Evolutionary conservation across 2,888 invertebrate species (phyloP).

Genomic region (Elysia crispata): DNA sequence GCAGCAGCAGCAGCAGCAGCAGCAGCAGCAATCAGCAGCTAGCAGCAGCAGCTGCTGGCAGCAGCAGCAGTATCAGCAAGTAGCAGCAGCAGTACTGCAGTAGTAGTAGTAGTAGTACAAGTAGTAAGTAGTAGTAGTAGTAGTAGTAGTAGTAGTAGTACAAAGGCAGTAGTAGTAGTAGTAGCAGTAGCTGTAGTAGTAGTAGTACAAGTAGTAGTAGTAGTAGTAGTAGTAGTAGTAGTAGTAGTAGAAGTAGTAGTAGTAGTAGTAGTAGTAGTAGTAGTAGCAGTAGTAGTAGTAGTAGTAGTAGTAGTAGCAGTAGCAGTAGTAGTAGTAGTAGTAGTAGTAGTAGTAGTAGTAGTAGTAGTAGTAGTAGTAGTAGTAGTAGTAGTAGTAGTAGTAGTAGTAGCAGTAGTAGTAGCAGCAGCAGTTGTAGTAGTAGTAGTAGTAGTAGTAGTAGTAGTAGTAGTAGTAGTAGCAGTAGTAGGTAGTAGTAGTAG

Average conservation of each 20-base stretch:
- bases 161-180: not conserved
- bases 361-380: constrained; percentile 9
- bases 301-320: constrained; percentile 1
- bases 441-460: constrained; percentile 1
- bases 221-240: constrained; percentile 1
- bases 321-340: not conserved
- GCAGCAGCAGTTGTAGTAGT: not conserved
- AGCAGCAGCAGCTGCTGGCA: too few species aligned
- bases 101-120: constrained; percentile 9
- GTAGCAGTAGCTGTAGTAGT: not conserved
- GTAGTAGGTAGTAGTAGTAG: too few species aligned
- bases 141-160: constrained; percentile 9
- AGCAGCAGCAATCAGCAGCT: too few species aligned
- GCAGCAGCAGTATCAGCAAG: not conserved
- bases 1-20: too few species aligned
- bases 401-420: constrained; percentile 9
- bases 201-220: not conserved
- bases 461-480: constrained; percentile 4
- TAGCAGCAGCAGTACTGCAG: not conserved
- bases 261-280: constrained; percentile 9
- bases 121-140: constrained; percentile 9
- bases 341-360: constrained; percentile 4
- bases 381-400: constrained; percentile 9
- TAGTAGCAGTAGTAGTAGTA: constrained; percentile 4
- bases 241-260: constrained; percentile 4